Conservation (phyloP, 2,113 vertebrate species). For the Myiagra hebetior region DNA sequence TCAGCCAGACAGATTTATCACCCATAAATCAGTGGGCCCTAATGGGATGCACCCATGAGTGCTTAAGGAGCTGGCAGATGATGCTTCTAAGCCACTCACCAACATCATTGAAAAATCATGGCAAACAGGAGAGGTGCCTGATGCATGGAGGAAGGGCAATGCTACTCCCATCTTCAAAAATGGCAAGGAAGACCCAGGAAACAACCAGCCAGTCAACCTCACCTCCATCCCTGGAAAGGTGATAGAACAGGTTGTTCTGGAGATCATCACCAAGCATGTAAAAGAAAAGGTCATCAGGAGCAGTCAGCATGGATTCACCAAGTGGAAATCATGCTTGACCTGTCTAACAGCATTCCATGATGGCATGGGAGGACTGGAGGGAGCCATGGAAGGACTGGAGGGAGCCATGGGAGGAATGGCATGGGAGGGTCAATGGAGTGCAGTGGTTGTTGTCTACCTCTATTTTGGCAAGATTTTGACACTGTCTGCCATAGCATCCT, state of each 20-base stretch:
- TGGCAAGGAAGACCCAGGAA: background rate
- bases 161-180: background rate
- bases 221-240: background rate
- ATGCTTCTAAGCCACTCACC: background rate
- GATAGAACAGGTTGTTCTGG: fast-evolving
- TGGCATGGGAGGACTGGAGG: no score
- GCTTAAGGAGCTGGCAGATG: background rate
- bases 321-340: no score
- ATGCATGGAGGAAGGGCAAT: background rate
- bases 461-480: background rate
- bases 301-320: background rate
- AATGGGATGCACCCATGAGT: fast-evolving
- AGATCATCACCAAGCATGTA: background rate
- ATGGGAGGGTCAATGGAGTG: background rate
- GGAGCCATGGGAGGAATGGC: no score
- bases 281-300: background rate
- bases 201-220: background rate
- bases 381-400: no score
- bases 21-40: background rate
- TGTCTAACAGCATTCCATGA: background rate
- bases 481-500: background rate
- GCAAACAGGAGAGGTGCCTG: background rate
- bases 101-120: background rate
- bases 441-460: background rate
- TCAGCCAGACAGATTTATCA: fast-evolving